Conservation (phyloP, 64 coral and sea anemone species). For the Stylophora pistillata region DNA sequence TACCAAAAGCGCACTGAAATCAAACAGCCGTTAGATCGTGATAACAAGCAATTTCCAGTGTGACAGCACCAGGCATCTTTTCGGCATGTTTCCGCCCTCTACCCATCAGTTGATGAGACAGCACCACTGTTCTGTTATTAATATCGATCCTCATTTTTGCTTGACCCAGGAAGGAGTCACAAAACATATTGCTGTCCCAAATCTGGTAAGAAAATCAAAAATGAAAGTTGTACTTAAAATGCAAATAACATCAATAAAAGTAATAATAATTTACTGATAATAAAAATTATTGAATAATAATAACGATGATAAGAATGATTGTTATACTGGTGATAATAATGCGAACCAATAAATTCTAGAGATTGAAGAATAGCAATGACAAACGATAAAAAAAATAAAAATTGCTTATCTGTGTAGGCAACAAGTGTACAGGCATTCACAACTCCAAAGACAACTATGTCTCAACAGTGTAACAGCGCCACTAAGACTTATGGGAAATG, state of each 20-base stretch:
- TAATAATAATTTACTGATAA: background rate
- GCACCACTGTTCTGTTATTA: constrained; percentile 64
- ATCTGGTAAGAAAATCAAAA: constrained; percentile 50
- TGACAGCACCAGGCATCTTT: constrained; percentile 73
- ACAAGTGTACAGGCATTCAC: too few relatives aligned
- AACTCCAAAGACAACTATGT: too few relatives aligned
- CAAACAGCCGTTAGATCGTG: constrained; percentile 51
- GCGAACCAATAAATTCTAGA: too few relatives aligned
- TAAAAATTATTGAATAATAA: background rate
- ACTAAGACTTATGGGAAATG: too few relatives aligned
- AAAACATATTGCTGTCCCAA: constrained; percentile 84
- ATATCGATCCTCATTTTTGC: constrained; percentile 70
- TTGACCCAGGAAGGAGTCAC: constrained; percentile 85
- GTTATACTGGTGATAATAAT: too few relatives aligned
- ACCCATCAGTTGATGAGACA: constrained; percentile 58
- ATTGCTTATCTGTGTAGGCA: too few relatives aligned
- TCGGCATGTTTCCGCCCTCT: constrained; percentile 56
- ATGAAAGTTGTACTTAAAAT: background rate
- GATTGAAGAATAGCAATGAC: too few relatives aligned
- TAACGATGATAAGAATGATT: background rate
- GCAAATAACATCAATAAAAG: background rate
- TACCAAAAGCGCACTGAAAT: background rate
- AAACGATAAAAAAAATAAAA: too few relatives aligned
- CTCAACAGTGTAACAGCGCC: too few relatives aligned
- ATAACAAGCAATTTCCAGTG: constrained; percentile 68